Conservation (phyloP, 2,888 invertebrate species). For the Eubasilissa splendida region DNA sequence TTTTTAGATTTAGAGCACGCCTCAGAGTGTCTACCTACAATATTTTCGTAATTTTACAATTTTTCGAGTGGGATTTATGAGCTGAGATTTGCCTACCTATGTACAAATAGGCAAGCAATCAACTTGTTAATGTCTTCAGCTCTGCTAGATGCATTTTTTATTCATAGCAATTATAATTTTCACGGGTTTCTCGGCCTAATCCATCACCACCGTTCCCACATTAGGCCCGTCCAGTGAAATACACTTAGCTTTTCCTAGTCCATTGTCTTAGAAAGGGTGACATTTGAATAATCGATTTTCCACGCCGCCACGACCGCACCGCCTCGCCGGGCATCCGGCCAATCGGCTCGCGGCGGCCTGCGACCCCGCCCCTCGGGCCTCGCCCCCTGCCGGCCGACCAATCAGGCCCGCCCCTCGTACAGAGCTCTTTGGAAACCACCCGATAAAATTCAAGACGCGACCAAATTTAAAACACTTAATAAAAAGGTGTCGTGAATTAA, state of each 20-base stretch:
- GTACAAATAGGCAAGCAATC: too few relatives aligned
- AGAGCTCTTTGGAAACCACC: constrained; percentile 10
- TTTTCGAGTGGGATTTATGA: too few relatives aligned
- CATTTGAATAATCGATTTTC: constrained; percentile 57
- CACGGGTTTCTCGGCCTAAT: too few relatives aligned
- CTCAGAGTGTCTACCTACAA: too few relatives aligned
- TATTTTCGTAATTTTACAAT: too few relatives aligned
- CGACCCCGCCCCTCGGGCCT: constrained; percentile 12
- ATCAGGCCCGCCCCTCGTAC: constrained; percentile 41
- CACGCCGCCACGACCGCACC: constrained; percentile 4
- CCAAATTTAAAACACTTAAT: constrained; percentile 13
- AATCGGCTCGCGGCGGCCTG: constrained; percentile 14
- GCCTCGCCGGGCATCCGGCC: not conserved
- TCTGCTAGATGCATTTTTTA: too few relatives aligned
- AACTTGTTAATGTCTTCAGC: too few relatives aligned
- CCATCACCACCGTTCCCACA: constrained; percentile 1
- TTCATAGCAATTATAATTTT: too few relatives aligned
- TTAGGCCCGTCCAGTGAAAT: constrained; percentile 13
- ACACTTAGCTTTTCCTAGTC: constrained; percentile 15
- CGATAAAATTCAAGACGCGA: not conserved
- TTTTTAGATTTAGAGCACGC: too few relatives aligned
- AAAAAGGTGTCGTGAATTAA: not conserved
- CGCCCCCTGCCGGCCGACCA: constrained; percentile 35
- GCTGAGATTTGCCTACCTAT: too few relatives aligned
- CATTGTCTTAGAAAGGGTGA: constrained; percentile 50